Conservation (phyloP, 2,797 vertebrate species). For the Anolis apletophallus region DNA sequence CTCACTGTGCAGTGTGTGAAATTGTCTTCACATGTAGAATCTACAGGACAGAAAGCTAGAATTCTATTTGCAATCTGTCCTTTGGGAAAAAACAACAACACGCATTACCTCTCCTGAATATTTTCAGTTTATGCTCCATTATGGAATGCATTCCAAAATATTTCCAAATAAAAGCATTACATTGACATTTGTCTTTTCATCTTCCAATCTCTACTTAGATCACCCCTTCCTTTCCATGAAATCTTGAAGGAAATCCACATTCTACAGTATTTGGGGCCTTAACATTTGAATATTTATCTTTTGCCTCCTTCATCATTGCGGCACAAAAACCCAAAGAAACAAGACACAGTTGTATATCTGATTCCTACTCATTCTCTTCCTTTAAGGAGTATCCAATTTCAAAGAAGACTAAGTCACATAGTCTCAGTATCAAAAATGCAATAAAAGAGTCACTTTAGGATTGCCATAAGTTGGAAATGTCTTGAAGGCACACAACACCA, state of each 20-base stretch:
- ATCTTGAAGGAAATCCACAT: background rate
- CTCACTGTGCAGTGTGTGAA: background rate
- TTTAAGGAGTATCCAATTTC: background rate
- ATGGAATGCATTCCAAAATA: constrained; percentile 1
- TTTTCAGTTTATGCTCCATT: background rate
- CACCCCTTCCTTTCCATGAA: background rate
- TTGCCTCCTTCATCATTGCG: background rate
- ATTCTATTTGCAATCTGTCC: background rate
- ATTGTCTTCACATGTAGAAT: background rate
- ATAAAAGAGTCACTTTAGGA: no score
- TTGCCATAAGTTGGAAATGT: no score
- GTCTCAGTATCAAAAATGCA: no score
- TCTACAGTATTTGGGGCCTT: background rate
- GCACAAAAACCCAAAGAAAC: background rate
- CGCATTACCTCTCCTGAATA: background rate
- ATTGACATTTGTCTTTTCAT: background rate
- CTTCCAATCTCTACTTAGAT: background rate
- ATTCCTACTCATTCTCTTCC: background rate
- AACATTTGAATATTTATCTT: background rate
- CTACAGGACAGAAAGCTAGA: background rate
- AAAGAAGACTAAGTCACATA: background rate
- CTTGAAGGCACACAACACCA: no score
- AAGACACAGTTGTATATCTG: background rate
- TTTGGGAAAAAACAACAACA: background rate
- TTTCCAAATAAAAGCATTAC: background rate